Base-by-base conservation (phyloP, 1,140 invertebrate genomes). In the Apis laboriosa region DNA sequence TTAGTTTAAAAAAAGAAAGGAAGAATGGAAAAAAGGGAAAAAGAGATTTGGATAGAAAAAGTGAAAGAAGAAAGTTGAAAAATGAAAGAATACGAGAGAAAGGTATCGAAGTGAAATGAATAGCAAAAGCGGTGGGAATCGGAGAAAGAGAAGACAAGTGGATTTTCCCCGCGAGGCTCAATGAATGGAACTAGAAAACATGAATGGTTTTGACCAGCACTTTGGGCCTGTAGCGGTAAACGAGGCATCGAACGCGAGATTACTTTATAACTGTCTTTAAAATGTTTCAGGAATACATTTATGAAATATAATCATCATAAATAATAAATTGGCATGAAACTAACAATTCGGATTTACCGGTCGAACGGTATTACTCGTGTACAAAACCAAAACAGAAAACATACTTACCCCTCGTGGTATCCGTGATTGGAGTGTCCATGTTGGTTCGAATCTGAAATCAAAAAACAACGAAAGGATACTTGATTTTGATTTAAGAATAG, bases 171-270 rank as follows among this genome's bases (percentile, higher is more conserved):
- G 80, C 55, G 68, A 56, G 13, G 17, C 61, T 82, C 80, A 56
- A 76, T 83, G 81, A 83, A 83, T 83, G 81, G n/a, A 53, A 49
- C 28, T 60, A 72, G 28, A 51, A 78, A 53, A 66, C 43, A 73
- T 83, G 81, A 83, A 83, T 83, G 81, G 34, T 28, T 58, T 72
- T 71, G 56, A 28, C 49, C 24, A 34, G 24, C 19, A 49, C 53
- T 24, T 51, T 11, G 17, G 11, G 2, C 7, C 15, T n/a, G 1
- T 9, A 60, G 21, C 15, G n/a, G 28, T 71, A 8, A 43, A 43
- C n/a, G n/a, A 56, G 28, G 4, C 9, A 34, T 13, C 64, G 28
- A 2, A 1, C 51, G 24, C 8, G 28, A 2, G 7, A 63, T 15
- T 28, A 8, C 9, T 13, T 63, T 9, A 15, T 63, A 15, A 24